These are phyloP conservation scores for Beroe ovata DNA, from an alignment of 37 sponge, comb jelly and placozoan genomes.

Conservation along the genomic window DNA sequence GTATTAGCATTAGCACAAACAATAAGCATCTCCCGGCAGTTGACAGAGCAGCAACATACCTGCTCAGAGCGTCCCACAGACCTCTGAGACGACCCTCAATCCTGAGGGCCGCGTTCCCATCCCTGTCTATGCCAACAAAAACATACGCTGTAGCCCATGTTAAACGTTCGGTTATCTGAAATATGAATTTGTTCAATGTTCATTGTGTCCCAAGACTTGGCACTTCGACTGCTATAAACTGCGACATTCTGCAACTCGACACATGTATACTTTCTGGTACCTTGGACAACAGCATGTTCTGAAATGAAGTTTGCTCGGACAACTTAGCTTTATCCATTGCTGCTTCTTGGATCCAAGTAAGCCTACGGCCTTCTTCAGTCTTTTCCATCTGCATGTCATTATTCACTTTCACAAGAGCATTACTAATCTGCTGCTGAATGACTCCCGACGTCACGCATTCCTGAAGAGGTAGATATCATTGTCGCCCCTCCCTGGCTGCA, in stretches of 20 bases:
- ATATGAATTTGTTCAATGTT: no score
- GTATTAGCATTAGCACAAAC: no score
- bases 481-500: no score
- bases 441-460: neutral
- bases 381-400: no score
- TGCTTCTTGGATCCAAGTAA: conserved; percentile 12
- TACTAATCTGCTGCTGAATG: neutral
- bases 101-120: conserved; percentile 37
- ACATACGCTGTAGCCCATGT: neutral
- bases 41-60: no score
- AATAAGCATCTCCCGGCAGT: no score
- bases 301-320: conserved; percentile 19
- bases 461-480: no score
- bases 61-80: neutral
- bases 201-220: no score
- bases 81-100: neutral
- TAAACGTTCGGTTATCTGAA: neutral
- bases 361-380: neutral
- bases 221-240: no score
- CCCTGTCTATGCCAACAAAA: neutral
- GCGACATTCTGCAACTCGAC: no score
- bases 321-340: conserved; percentile 12
- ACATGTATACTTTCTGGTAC: no score
- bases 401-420: neutral
- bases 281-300: conserved; percentile 10